Conservation (phyloP, 2,888 invertebrate species). For the Hirtodrosophila duncani region DNA sequence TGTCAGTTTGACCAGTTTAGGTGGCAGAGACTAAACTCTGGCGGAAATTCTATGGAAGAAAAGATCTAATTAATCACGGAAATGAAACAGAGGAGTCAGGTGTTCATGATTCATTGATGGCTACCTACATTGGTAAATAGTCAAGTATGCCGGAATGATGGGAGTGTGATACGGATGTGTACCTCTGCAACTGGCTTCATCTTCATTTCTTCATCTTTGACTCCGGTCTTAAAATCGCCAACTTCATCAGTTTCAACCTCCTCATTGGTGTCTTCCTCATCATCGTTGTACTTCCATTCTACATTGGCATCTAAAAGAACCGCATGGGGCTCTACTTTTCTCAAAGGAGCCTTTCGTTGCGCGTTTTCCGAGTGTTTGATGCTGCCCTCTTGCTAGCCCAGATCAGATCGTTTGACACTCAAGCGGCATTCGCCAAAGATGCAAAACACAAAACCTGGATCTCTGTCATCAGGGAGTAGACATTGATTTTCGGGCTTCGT, state of each 20-base stretch:
- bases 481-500: slow-evolving; percentile 67
- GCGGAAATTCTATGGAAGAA: slow-evolving; percentile 67
- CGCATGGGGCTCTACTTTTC: slow-evolving; percentile 17
- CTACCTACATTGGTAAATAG: slow-evolving; percentile 59
- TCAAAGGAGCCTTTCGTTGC: slow-evolving; percentile 45
- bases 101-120: slow-evolving; percentile 58
- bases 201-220: slow-evolving; percentile 12
- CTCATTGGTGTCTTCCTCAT: slow-evolving; percentile 38
- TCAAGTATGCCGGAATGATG: slow-evolving; percentile 65
- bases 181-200: slow-evolving; percentile 47
- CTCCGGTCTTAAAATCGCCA: slow-evolving; percentile 5
- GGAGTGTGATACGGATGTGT: slow-evolving; percentile 56
- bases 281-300: slow-evolving; percentile 64
- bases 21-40: slow-evolving; percentile 57
- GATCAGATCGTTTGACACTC: slow-evolving; percentile 68
- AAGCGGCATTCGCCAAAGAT: slow-evolving; percentile 61
- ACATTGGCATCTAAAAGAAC: slow-evolving; percentile 8
- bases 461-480: slow-evolving; percentile 64
- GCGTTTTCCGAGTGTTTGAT: slow-evolving; percentile 67
- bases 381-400: slow-evolving; percentile 69
- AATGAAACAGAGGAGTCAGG: slow-evolving; percentile 12
- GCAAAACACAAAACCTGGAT: slow-evolving; percentile 69
- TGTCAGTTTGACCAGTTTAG: slow-evolving; percentile 62
- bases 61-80: slow-evolving; percentile 60
- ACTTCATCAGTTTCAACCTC: slow-evolving; percentile 26